Percentiles rank a stretch among this genome's conserved stretches.
Conservation (phyloP, 2,113 vertebrate species). For the Mystacornis crossleyi region DNA sequence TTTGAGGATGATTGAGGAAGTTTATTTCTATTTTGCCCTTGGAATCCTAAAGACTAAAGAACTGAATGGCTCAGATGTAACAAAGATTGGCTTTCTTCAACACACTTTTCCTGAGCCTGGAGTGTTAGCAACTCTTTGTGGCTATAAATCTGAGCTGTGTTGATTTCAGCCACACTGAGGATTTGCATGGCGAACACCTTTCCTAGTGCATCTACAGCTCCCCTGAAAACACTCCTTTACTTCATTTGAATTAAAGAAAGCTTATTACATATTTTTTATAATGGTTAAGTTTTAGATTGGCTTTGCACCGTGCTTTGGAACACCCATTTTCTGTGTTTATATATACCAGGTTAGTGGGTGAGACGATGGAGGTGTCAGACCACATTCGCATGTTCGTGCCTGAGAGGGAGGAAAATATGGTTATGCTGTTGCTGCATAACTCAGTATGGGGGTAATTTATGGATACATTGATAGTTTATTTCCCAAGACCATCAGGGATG, state of each 20-base stretch:
- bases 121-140: background rate
- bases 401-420: background rate
- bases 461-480: background rate
- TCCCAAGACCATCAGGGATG: background rate
- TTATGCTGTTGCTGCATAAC: background rate
- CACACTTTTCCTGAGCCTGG: background rate
- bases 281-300: background rate
- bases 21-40: background rate
- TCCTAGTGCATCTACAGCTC: background rate
- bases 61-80: background rate
- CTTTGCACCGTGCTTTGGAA: background rate
- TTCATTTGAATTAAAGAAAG: background rate
- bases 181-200: background rate
- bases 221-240: background rate
- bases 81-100: background rate
- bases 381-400: fast-evolving
- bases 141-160: background rate
- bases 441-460: background rate
- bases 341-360: background rate
- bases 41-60: background rate
- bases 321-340: background rate
- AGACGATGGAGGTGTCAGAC: background rate
- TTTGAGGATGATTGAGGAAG: background rate
- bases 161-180: background rate
- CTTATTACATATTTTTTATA: background rate